Evolutionary conservation across 2,113 vertebrate species (phyloP).

Genomic region (Mormyrus lacerda): DNA sequence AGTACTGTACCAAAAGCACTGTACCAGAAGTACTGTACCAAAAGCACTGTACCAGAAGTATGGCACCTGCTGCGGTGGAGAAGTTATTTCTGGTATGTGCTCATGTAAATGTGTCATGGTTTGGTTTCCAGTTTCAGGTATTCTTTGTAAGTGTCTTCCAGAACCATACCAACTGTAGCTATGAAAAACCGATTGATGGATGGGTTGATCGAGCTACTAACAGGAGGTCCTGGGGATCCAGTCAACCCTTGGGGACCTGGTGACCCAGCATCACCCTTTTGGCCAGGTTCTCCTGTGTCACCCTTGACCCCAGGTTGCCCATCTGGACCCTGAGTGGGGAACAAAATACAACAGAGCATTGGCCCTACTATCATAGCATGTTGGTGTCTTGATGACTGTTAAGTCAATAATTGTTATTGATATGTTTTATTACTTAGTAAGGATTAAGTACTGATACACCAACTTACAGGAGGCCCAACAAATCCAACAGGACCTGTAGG

Average conservation of each 20-base stretch:
- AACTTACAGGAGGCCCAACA: slow-evolving; percentile 80
- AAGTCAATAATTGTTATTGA: neutral
- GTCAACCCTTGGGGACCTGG: slow-evolving; percentile 89
- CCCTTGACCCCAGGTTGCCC: slow-evolving; percentile 97
- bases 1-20: too few relatives aligned
- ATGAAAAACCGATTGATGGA: slow-evolving; percentile 27
- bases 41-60: too few relatives aligned
- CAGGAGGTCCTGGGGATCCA: slow-evolving; percentile 85
- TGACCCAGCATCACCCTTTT: slow-evolving; percentile 95
- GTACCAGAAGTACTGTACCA: too few relatives aligned
- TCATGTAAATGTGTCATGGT: neutral
- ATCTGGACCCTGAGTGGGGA: slow-evolving; percentile 76
- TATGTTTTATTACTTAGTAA: neutral
- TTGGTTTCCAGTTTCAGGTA: neutral
- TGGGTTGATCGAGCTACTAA: slow-evolving; percentile 50
- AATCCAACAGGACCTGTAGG: slow-evolving; percentile 91
- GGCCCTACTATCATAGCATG: neutral
- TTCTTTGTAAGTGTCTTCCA: neutral
- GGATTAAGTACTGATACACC: neutral
- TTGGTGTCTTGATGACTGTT: neutral
- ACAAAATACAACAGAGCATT: neutral
- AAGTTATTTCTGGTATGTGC: neutral
- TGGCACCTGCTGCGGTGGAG: too few relatives aligned
- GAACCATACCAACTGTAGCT: slow-evolving; percentile 45
- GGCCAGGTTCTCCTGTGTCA: slow-evolving; percentile 90